Conservation (phyloP, 2,888 invertebrate genomes). For the Drosophila mimetica region DNA sequence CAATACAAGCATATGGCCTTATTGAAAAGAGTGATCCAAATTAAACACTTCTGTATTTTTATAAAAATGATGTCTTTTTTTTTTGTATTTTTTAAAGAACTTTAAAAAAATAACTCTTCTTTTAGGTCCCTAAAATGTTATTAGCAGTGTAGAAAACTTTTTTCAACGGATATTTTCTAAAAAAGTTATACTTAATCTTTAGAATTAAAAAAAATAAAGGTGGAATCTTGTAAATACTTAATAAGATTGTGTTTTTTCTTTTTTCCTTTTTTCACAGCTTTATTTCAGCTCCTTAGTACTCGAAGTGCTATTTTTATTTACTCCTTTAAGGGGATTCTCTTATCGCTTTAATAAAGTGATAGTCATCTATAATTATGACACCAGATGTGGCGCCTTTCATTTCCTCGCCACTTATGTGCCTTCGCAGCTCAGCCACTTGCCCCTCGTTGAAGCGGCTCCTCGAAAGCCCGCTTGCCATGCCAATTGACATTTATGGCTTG, state of each 20-base stretch:
- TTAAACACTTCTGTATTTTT: too few relatives aligned
- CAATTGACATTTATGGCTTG: conserved; percentile 76
- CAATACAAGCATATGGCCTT: too few relatives aligned
- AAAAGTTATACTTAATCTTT: too few relatives aligned
- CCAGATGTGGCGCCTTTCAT: conserved; percentile 50
- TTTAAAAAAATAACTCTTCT: too few relatives aligned
- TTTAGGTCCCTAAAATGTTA: too few relatives aligned
- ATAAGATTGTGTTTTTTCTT: background rate
- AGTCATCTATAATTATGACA: conserved; percentile 52
- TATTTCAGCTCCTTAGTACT: background rate
- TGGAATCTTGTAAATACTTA: background rate
- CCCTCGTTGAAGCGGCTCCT: conserved; percentile 14
- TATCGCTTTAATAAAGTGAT: conserved; percentile 43
- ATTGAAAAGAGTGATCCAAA: too few relatives aligned
- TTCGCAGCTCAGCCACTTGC: conserved; percentile 25
- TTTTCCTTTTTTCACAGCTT: background rate
- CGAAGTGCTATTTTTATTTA: background rate
- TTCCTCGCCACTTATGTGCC: conserved; percentile 45
- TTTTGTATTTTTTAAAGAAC: too few relatives aligned
- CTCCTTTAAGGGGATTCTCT: conserved; percentile 3
- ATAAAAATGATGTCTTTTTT: too few relatives aligned
- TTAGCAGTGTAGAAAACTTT: too few relatives aligned
- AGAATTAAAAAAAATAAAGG: too few relatives aligned
- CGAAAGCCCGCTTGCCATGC: conserved; percentile 48
- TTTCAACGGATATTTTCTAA: too few relatives aligned